A percentile compares a stretch with the other conserved stretches of the same genome.
phyloP scores from a whole-genome alignment of 2,797 vertebrate species.

The Xenopus petersii region DNA sequence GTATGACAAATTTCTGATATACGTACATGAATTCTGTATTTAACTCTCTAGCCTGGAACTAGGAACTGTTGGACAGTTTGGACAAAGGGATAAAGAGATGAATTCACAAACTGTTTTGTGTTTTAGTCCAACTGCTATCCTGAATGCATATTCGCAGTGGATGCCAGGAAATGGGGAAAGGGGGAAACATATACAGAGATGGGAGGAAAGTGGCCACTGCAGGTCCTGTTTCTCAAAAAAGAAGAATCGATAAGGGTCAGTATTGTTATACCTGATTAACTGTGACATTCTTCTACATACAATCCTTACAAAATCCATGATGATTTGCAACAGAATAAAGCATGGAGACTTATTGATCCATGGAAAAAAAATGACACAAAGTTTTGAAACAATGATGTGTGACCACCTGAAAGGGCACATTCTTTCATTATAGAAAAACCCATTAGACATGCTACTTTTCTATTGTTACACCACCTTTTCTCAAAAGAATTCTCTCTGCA shows the following conservation, averaged over 20 bases:
- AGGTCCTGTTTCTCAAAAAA: constrained; percentile 52
- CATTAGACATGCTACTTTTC: constrained; percentile 55
- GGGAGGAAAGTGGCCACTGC: constrained; percentile 55
- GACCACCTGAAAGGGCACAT: constrained; percentile 68
- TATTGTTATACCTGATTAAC: constrained; percentile 62
- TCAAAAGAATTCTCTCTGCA: too few species aligned
- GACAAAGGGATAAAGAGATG: too few species aligned
- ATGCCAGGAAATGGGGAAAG: constrained; percentile 37
- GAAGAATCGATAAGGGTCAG: constrained; percentile 56
- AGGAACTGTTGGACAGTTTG: too few species aligned
- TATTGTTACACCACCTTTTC: too few species aligned
- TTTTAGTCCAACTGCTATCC: too few species aligned
- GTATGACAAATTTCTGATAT: too few species aligned
- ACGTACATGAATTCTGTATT: too few species aligned
- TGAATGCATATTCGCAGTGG: too few species aligned
- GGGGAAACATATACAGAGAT: constrained; percentile 53
- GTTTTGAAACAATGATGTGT: constrained; percentile 76
- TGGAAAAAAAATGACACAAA: constrained; percentile 67
- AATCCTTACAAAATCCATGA: constrained; percentile 60
- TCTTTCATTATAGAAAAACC: constrained; percentile 64
- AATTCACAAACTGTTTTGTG: too few species aligned
- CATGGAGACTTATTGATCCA: constrained; percentile 47
- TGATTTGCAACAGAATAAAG: constrained; percentile 53
- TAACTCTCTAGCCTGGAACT: too few species aligned
- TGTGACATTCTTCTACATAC: constrained; percentile 54